These are phyloP conservation scores for Parauchenoglanis punctatus DNA, from an alignment of 2,797 vertebrate species.

Conservation along the genomic window DNA sequence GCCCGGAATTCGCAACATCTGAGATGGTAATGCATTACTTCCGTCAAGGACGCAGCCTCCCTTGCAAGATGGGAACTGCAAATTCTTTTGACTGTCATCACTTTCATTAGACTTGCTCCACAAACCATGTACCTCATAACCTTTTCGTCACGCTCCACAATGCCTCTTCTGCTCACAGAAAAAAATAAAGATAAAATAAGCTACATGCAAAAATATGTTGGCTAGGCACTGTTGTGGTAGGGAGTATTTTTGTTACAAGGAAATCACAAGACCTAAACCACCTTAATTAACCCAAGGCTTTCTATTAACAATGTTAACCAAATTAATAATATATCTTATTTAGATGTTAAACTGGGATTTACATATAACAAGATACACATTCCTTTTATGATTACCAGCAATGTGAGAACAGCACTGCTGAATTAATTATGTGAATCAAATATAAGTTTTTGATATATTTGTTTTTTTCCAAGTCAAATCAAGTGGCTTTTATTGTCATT, in stretches of 20 bases:
- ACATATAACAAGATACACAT: background rate
- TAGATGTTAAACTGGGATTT: background rate
- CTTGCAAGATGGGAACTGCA: slow-evolving; percentile 43
- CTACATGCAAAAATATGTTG: background rate
- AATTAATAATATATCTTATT: background rate
- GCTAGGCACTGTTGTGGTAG: background rate
- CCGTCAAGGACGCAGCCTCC: slow-evolving; percentile 60
- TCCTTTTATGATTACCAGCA: background rate
- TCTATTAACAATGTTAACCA: background rate
- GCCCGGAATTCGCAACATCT: slow-evolving; percentile 69
- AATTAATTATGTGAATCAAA: background rate
- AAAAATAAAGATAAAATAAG: slow-evolving; percentile 2
- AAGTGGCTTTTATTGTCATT: too few relatives aligned
- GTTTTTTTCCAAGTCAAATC: too few relatives aligned
- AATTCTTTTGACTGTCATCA: slow-evolving; percentile 55
- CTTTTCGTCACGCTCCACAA: background rate
- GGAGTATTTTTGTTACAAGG: slow-evolving; percentile 6
- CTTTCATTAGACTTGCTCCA: slow-evolving; percentile 37
- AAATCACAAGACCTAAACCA: background rate
- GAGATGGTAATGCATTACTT: slow-evolving; percentile 65
- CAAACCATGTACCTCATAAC: background rate
- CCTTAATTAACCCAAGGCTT: background rate
- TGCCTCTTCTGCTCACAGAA: background rate
- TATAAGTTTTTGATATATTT: too few relatives aligned
- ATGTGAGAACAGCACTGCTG: background rate